Percentiles rank a stretch among this genome's conserved stretches.
These are phyloP conservation scores for Furnarius figulus DNA, from an alignment of 2,113 vertebrate genomes.

Conservation along the genomic window DNA sequence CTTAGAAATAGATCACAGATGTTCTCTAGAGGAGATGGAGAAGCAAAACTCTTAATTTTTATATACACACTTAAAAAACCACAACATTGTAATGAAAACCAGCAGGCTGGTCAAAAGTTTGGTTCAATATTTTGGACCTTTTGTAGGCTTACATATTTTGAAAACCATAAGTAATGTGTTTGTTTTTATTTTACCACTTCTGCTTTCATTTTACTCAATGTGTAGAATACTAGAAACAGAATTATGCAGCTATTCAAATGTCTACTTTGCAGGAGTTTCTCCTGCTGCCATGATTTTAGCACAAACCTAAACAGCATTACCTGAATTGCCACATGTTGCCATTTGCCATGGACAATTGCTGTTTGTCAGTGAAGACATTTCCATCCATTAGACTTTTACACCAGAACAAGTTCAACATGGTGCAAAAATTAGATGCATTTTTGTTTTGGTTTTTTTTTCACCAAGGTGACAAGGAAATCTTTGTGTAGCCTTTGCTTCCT, in stretches of 20 bases:
- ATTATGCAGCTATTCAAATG: neutral
- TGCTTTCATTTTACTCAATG: neutral
- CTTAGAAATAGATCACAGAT: neutral
- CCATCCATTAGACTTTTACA: neutral
- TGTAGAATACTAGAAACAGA: neutral
- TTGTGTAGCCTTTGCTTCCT: neutral
- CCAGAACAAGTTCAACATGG: neutral
- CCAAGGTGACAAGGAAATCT: neutral
- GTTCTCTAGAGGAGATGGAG: neutral
- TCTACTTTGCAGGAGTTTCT: neutral
- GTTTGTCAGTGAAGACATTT: neutral
- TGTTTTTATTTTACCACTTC: neutral
- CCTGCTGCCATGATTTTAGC: neutral
- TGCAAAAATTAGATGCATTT: neutral
- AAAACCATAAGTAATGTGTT: neutral
- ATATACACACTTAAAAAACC: neutral
- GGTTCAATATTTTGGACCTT: neutral
- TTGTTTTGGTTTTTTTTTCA: neutral
- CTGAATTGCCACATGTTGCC: rapidly evolving
- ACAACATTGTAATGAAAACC: neutral
- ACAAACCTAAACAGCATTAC: neutral
- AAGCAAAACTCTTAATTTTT: neutral
- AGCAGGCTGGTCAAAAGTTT: neutral
- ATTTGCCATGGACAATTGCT: too few species aligned
- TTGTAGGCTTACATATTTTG: neutral